Base-by-base conservation (phyloP, 2,888 invertebrate genomes). In the Apodemia hepburni region DNA sequence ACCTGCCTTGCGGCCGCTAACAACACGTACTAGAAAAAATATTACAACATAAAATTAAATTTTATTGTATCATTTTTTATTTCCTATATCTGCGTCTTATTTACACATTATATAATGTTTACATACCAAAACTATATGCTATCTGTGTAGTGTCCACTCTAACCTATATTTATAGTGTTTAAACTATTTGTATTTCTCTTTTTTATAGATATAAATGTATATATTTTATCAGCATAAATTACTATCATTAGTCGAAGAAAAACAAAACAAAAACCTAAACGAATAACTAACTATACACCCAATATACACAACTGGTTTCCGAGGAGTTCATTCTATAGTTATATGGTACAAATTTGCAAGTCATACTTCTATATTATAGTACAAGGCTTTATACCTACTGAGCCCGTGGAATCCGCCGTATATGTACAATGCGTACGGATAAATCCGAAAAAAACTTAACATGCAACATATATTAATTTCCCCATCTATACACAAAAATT, bases 81-180 rank as follows among this genome's bases (percentile, higher is more conserved):
- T 78, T 70, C 79, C 85, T 87, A 87, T 84, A 81, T 84, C 84
- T 82, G 86, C 84, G 78, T 75, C 82, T 80, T 91, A 91, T 90
- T 77, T 90, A 91, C 91, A 91, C 75, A 79, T 85, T 79, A 84
- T 81, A 86, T 83, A 85, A 81, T 85, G 86, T 87, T 87, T 87
- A 88, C 82, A 86, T 86, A 85, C 85, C 85, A 91, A 90, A 90
- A 90, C 87, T 90, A 90, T 85, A 84, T 77, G 75, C 83, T 85
- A 85, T 89, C 75, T 79, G 84, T 87, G 85, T 86, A 79, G 85
- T 84, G 87, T 86, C 79, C 84, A 82, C 79, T 85, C 88, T 89
- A 90, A 74, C 70, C 90, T 90, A 91, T 91, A 91, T 91, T 83
- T 90, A 91, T 91, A 91, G 82, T 82, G 85, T 87, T 85, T 84